Conservation (phyloP, 2,888 invertebrate genomes). For the Automeris io region DNA sequence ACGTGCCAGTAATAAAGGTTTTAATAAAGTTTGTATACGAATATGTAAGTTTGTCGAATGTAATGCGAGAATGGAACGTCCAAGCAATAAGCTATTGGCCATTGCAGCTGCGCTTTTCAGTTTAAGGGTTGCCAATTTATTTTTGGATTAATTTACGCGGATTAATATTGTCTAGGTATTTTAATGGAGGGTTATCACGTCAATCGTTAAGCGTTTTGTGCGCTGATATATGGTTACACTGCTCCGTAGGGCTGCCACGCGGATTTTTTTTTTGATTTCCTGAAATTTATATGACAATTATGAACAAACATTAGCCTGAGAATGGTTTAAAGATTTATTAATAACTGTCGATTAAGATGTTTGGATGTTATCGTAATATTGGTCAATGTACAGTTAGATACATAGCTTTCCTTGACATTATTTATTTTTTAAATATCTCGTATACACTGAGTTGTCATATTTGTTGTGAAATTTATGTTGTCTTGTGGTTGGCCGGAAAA, state of each 20-base stretch:
- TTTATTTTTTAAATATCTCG: too few relatives aligned
- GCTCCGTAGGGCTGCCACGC: slow-evolving; percentile 21
- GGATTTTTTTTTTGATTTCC: neutral
- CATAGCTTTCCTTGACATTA: too few relatives aligned
- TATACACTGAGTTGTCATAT: too few relatives aligned
- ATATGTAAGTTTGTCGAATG: slow-evolving; percentile 1
- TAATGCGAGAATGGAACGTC: slow-evolving; percentile 6
- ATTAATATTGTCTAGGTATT: slow-evolving; percentile 46
- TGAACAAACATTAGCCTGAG: neutral
- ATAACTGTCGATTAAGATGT: too few relatives aligned
- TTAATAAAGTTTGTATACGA: neutral
- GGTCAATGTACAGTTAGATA: too few relatives aligned
- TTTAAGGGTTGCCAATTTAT: slow-evolving; percentile 66
- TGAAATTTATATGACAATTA: slow-evolving; percentile 1
- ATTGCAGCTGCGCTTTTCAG: slow-evolving; percentile 53
- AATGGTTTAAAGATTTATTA: neutral
- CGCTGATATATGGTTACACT: slow-evolving; percentile 22
- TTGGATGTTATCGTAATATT: too few relatives aligned
- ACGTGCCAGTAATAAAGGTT: neutral
- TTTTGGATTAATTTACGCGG: slow-evolving; percentile 61
- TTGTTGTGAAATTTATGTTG: too few relatives aligned
- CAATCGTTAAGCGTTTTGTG: slow-evolving; percentile 30
- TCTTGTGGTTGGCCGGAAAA: too few relatives aligned
- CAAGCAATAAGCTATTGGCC: slow-evolving; percentile 61
- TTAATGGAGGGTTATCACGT: slow-evolving; percentile 53